phyloP scores from a whole-genome alignment of 1,140 invertebrate genomes.

The Drosophila albomicans region DNA sequence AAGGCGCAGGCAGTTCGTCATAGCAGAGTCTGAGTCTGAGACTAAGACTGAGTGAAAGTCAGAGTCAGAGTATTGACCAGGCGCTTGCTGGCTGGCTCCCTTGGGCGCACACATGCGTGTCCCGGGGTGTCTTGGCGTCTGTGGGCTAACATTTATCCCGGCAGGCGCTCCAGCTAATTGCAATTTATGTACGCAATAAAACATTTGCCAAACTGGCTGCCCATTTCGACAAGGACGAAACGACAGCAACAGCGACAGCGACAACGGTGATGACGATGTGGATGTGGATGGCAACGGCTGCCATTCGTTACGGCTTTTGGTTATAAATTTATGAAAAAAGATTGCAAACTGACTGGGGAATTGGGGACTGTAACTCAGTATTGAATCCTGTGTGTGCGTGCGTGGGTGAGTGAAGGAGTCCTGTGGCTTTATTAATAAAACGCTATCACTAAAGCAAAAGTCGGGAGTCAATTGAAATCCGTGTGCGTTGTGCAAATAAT shows the following conservation, averaged over 20 bases:
- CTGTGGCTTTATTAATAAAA: conserved; percentile 76
- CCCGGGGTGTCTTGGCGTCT: conserved; percentile 40
- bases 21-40: not conserved
- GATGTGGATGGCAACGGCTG: conserved; percentile 7
- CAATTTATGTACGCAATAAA: conserved; percentile 83
- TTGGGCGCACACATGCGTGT: conserved; percentile 69
- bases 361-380: conserved; percentile 5
- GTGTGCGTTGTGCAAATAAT: conserved; percentile 60
- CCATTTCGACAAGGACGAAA: conserved; percentile 27
- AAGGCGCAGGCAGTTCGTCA: conserved; percentile 57
- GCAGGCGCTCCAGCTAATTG: conserved; percentile 75
- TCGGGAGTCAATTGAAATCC: conserved; percentile 68
- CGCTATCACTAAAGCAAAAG: conserved; percentile 10
- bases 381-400: not conserved
- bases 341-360: conserved; percentile 37
- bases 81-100: conserved; percentile 35
- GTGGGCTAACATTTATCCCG: conserved; percentile 68
- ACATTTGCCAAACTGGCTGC: conserved; percentile 71
- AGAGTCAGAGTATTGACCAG: conserved; percentile 23
- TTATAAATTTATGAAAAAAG: conserved; percentile 83
- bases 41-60: too few relatives aligned
- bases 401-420: not conserved
- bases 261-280: too few relatives aligned
- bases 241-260: not conserved
- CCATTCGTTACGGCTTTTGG: conserved; percentile 68